Evolutionary conservation across 2,888 invertebrate species (phyloP), one percentile per base, ranked within the genome.

Genomic region (Dioctria rufipes): DNA sequence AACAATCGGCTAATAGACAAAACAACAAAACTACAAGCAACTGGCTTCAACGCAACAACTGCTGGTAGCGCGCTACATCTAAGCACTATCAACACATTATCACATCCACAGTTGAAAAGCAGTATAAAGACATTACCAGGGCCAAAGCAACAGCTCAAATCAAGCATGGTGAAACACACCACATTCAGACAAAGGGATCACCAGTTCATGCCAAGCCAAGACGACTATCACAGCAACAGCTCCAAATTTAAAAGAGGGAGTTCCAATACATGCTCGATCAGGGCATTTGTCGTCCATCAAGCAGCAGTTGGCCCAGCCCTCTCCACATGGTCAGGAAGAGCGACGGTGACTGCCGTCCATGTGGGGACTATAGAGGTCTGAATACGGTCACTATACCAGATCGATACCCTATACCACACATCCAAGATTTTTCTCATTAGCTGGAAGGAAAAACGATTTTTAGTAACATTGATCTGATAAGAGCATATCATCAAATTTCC

Each of bases 241-340:
- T 39, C 25, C 13, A 61, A 61, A 61, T 61, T 4, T n/a, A n/a
- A 2, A 61, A 61, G 37, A 13, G 25, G 1, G 80, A 84, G 46
- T 82, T 82, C 42, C 40, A 81, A 6, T 69, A 63, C 13, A 39
- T 83, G 89, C 88, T 0, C n/a, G n/a, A n/a, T n/a, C n/a, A n/a
- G n/a, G n/a, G n/a, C n/a, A 88, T 89, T 9, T 88, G 88, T 51
- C 84, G 88, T 3, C 89, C 88, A 0, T 89, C 89, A 0, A 86
- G 85, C 4, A 88, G 88, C 54, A 82, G 84, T 3, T 90, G 88
- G 88, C 84, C 88, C n/a, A n/a, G n/a, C n/a, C n/a, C n/a, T n/a
- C n/a, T n/a, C n/a, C n/a, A n/a, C n/a, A n/a, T n/a, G n/a, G n/a
- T n/a, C n/a, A n/a, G n/a, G n/a, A n/a, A n/a, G n/a, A n/a, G n/a